phyloP scores from a whole-genome alignment of 2,113 vertebrate genomes.

The Uria lomvia region DNA sequence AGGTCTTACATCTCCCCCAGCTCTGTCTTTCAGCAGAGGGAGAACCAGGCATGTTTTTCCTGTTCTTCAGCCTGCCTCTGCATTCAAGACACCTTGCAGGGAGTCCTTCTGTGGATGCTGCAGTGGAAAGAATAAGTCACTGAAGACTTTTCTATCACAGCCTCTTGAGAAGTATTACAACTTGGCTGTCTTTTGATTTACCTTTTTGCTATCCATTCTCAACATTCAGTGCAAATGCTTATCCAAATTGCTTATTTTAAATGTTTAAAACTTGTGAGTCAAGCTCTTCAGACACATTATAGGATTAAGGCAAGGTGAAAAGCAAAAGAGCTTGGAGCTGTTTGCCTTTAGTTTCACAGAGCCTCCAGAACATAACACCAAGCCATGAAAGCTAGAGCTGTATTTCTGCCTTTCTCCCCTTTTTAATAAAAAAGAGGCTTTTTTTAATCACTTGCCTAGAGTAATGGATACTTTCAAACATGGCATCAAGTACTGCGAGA shows the following conservation, averaged over 20 bases:
- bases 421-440: background rate
- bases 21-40: background rate
- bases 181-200: background rate
- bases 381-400: background rate
- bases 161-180: background rate
- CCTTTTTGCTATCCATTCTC: background rate
- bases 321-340: background rate
- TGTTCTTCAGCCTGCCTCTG: background rate
- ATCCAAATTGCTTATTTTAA: background rate
- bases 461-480: background rate
- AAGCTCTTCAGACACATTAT: background rate
- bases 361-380: background rate
- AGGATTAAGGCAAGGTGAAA: background rate
- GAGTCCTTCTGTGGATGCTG: background rate
- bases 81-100: background rate
- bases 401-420: background rate
- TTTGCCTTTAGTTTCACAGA: background rate
- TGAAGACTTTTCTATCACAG: background rate
- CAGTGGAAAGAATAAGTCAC: background rate
- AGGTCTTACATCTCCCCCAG: background rate
- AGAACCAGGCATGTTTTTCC: background rate
- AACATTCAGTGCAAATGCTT: background rate
- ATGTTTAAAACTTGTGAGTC: background rate
- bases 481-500: background rate
- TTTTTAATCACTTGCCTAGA: background rate